phyloP scores from a whole-genome alignment of 2,888 invertebrate species.

The Toxonevra muliebris region DNA sequence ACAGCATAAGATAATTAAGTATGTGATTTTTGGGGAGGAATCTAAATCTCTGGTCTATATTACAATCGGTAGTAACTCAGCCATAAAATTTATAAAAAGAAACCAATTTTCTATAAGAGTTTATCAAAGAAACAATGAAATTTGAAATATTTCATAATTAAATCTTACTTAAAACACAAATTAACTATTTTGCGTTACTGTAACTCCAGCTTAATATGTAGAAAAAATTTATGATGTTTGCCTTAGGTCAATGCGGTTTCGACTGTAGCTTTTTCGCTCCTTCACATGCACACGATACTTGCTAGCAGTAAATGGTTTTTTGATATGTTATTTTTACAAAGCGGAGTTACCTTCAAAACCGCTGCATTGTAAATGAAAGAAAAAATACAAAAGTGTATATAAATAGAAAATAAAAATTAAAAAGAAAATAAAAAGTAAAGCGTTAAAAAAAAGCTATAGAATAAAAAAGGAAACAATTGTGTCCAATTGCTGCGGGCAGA shows the following conservation, averaged over 20 bases:
- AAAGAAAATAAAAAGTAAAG: no score
- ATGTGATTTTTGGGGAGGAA: no score
- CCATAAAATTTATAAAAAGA: no score
- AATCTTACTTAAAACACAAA: background rate
- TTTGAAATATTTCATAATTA: no score
- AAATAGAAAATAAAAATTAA: no score
- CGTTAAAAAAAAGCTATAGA: background rate
- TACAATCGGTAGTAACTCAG: no score
- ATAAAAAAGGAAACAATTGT: slow-evolving; percentile 20
- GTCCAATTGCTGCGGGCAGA: slow-evolving; percentile 17
- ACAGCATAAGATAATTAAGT: no score
- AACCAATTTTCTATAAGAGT: no score
- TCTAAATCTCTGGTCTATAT: no score
- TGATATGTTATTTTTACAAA: slow-evolving; percentile 30
- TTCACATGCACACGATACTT: slow-evolving; percentile 10
- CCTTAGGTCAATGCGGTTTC: slow-evolving; percentile 18
- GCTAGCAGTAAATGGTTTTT: slow-evolving; percentile 26
- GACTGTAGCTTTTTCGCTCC: slow-evolving; percentile 17
- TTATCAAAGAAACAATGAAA: no score
- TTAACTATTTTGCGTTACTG: slow-evolving; percentile 15
- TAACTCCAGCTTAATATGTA: background rate
- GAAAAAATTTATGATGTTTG: background rate
- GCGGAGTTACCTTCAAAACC: background rate
- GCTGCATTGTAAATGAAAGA: no score
- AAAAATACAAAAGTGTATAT: no score